phyloP scores from a whole-genome alignment of 1,140 invertebrate species.

The Drosophila setifemur region DNA sequence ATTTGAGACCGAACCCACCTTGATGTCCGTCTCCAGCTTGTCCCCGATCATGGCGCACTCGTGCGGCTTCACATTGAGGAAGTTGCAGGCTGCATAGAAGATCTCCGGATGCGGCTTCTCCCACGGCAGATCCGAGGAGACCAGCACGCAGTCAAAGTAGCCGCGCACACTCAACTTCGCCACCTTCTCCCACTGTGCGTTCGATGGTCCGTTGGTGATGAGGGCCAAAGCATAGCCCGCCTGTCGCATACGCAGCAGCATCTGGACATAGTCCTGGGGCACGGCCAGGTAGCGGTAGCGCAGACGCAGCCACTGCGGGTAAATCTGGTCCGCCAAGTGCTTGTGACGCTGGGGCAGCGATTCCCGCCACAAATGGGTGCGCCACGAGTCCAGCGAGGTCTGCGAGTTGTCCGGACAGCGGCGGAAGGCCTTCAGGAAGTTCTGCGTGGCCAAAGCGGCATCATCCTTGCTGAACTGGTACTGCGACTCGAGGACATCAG shows the following conservation, averaged over 20 bases:
- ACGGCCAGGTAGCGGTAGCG: conserved; percentile 89
- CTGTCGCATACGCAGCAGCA: conserved; percentile 85
- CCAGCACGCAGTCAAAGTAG: conserved; percentile 90
- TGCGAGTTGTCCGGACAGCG: conserved; percentile 89
- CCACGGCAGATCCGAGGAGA: conserved; percentile 91
- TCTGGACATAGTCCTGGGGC: conserved; percentile 85
- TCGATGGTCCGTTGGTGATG: conserved; percentile 92
- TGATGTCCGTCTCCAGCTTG: conserved; percentile 92
- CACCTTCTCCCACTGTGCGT: conserved; percentile 94
- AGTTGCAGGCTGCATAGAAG: conserved; percentile 89
- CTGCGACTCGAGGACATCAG: conserved; percentile 87
- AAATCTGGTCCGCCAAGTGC: conserved; percentile 87
- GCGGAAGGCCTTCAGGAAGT: conserved; percentile 89
- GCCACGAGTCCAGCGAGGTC: conserved; percentile 89
- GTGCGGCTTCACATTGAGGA: conserved; percentile 87
- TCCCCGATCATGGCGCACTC: conserved; percentile 94
- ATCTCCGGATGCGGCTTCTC: conserved; percentile 92
- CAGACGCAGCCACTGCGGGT: conserved; percentile 89
- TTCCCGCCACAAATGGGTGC: conserved; percentile 88
- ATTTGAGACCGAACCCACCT: conserved; percentile 72
- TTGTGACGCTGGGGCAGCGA: conserved; percentile 89
- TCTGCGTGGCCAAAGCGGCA: conserved; percentile 85
- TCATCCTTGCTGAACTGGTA: conserved; percentile 86
- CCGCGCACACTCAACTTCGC: conserved; percentile 86
- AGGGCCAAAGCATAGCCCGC: conserved; percentile 89